Evolutionary conservation across 2,797 vertebrate species (phyloP), one percentile per base, ranked within the genome.

Genomic region (Parauchenoglanis punctatus): DNA sequence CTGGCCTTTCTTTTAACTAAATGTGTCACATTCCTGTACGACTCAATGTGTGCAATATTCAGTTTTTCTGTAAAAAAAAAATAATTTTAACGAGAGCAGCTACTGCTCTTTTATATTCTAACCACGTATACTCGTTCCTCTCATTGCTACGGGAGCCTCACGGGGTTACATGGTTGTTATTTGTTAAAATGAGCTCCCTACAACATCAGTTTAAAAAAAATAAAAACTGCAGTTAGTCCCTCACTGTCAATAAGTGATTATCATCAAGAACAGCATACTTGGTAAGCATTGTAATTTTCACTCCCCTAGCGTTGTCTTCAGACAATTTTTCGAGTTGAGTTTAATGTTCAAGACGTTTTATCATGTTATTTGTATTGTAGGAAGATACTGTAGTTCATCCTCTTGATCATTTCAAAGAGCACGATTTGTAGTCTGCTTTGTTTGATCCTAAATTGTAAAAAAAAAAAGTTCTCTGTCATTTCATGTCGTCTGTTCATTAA

Each of bases 71-170:
- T 68, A n/a, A 17, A 54, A 65, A 40, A 28, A 25, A 54, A 63
- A 63, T 31, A 25, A 67, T 20, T n/a, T n/a, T 49, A 49, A 49
- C 4, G n/a, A 59, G 52, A 81, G 44, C 52, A 7, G 63, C 28
- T 35, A 65, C 28, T 68, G n/a, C 17, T 11, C 31, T 52, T 56
- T 73, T 75, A 61, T 73, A 82, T 83, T 68, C 63, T n/a, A 52
- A 17, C 68, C 58, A 52, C n/a, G 7, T 18, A 31, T 18, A 4
- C 40, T 54, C 23, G 63, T 72, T 54, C 25, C 13, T 77, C 58
- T 23, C 20, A 31, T 67, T 31, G 81, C 61, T 68, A 35, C n/a
- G 1, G 18, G 81, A 54, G 49, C 49, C 63, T 68, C 63, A 83
- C 2, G 4, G n/a, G 59, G 81, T 67, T 49, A 65, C 25, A 63